Base-by-base conservation (phyloP, 2,888 invertebrate genomes). In the Pachydiplax longipennis region DNA sequence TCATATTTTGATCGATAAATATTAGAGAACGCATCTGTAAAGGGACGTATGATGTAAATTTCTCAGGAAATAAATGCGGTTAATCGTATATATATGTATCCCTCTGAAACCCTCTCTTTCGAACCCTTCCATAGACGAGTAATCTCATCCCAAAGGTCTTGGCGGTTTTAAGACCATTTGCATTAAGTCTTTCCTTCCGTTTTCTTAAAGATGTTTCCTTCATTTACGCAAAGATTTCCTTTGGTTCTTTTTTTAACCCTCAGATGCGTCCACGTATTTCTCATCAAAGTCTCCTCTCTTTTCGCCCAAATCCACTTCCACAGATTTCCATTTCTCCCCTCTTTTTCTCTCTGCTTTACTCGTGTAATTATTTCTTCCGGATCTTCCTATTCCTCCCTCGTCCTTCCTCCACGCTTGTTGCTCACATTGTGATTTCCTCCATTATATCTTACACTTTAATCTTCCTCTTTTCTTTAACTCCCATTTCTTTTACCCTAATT, bases 131-230 rank as follows among this genome's bases (percentile, higher is more conserved):
- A 8, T n/a, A 22, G 25, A 4, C n/a, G 18, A 65, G n/a, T n/a
- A 65, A 65, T 65, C 65, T 65, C 65, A 25, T 65, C 65, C 65
- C 25, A n/a, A n/a, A 65, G 3, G 65, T 61, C n/a, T 58, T 53
- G 15, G 58, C 35, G 83, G 83, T 83, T 83, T 83, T 83, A 83
- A 58, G 37, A 58, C 83, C 83, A 83, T 83, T 83, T 83, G 58
- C 83, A 65, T 83, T 83, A 83, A 83, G 37, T 35, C 83, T 58
- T 35, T 35, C 83, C 53, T 35, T 22, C 83, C 83, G 58, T 83
- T 83, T 83, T 83, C 83, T 83, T 83, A 83, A 83, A 83, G 83
- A 83, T 22, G 83, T 83, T 83, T 35, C 58, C 83, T 83, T 83
- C 83, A 58, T 83, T 83, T 83, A 58, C n/a, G 48, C 35, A 44